Base-by-base conservation (phyloP, 2,888 invertebrate species). In the Eilema griseolum region DNA sequence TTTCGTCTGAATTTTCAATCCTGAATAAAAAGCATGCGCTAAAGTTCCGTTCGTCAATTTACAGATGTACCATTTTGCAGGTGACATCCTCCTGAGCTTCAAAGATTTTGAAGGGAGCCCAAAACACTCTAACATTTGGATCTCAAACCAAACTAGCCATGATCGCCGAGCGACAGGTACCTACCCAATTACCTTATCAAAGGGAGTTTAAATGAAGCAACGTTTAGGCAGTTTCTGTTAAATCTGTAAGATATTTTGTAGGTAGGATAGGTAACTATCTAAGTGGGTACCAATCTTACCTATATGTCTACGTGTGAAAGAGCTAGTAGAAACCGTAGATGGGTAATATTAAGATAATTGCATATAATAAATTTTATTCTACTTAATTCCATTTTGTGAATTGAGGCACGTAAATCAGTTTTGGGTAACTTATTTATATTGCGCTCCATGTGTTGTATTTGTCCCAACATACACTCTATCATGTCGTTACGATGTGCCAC, bases 351-450 rank as follows among this genome's bases (percentile, higher is more conserved):
- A 46, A 99, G 93, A 88, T 99, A 99, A 92, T 98, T 98, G 74
- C 97, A 97, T 79, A 99, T 96, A 24, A 99, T 95, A 90, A 97
- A 99, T 74, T 98, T 96, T 80, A 99, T 98, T 83, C 99, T 96
- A 87, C 98, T 98, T 46, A 99, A 93, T 96, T 99, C 98, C 96
- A 98, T 97, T 90, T 97, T 97, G 88, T 99, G 98, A 64, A 98
- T 96, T 31, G 97, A 96, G 57, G 97, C 96, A 69, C 98, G 96
- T 74, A 99, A 96, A 90, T 99, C 98, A 61, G 96, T 97, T 91
- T 97, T 97, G 56, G 97, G 96, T 61, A 98, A 89, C 83, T 96
- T 96, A 83, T 96, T 96, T 81, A 98, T 96, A 87, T 98, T 98
- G 69, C 97, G 96, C 89, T 99, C 98, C 98, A 99, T 98, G 83